Conservation (phyloP, 2,888 invertebrate species). For the Hemithea aestivaria region DNA sequence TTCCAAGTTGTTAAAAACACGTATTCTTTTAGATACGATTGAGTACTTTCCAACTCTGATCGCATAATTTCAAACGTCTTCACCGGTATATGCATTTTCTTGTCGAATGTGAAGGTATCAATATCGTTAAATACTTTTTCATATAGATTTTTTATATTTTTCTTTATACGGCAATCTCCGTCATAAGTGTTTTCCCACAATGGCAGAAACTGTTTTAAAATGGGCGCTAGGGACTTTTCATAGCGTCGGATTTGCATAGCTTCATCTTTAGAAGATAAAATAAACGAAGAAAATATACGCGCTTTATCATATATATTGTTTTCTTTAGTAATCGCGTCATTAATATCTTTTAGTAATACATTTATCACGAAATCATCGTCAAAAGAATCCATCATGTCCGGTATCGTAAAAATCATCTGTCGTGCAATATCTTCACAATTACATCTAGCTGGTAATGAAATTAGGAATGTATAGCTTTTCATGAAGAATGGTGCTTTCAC, state of each 20-base stretch:
- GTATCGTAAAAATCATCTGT: conserved; percentile 23
- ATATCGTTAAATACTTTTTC: conserved; percentile 5
- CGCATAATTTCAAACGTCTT: conserved; percentile 35
- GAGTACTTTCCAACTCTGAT: conserved; percentile 29
- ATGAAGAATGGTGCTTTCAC: conserved; percentile 36
- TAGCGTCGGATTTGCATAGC: conserved; percentile 34
- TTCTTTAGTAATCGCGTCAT: conserved; percentile 23
- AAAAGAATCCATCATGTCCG: conserved; percentile 33
- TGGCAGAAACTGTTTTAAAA: conserved; percentile 31
- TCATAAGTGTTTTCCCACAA: conserved; percentile 26
- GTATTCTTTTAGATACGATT: conserved; percentile 32
- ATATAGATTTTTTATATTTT: conserved; percentile 12
- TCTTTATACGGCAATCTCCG: conserved; percentile 10
- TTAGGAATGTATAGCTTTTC: conserved; percentile 41
- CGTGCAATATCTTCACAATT: conserved; percentile 26
- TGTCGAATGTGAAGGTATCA: conserved; percentile 18
- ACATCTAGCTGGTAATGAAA: conserved; percentile 31
- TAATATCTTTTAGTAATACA: conserved; percentile 29
- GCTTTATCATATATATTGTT: conserved; percentile 9
- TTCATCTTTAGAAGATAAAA: conserved; percentile 33
- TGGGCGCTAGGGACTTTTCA: conserved; percentile 29
- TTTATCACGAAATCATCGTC: conserved; percentile 36
- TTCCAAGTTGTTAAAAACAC: conserved; percentile 33
- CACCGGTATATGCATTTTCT: conserved; percentile 34
- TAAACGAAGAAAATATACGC: conserved; percentile 28